Percentiles rank a stretch among this genome's conserved stretches.
Conservation (phyloP, 1,140 invertebrate species). For the Papilio helenus region DNA sequence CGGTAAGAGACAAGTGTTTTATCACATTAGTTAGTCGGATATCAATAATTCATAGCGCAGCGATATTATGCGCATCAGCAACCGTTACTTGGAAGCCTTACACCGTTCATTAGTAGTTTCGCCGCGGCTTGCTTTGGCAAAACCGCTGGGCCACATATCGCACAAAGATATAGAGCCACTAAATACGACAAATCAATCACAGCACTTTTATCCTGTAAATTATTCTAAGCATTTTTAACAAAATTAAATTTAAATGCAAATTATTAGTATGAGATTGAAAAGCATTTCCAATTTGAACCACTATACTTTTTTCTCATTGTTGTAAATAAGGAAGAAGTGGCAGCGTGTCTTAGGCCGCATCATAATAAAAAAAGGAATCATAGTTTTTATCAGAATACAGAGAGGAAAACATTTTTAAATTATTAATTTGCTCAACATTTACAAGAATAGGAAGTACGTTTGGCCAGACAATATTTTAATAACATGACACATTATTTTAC, state of each 20-base stretch:
- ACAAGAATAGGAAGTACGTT: neutral
- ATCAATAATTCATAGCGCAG: constrained; percentile 79
- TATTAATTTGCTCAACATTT: neutral
- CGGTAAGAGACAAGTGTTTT: constrained; percentile 74
- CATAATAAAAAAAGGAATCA: too few relatives aligned
- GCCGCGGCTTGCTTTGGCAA: constrained; percentile 77
- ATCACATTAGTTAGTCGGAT: constrained; percentile 70
- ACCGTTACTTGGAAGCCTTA: constrained; percentile 79
- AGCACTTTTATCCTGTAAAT: neutral
- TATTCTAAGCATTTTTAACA: neutral
- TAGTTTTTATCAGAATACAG: neutral
- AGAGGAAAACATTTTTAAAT: neutral
- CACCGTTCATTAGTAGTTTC: constrained; percentile 78
- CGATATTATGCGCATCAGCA: constrained; percentile 71
- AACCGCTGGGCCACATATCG: constrained; percentile 75
- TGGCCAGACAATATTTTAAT: constrained; percentile 18
- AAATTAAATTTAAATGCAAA: neutral
- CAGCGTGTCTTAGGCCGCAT: too few relatives aligned
- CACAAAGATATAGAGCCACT: constrained; percentile 49
- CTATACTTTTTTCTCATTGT: too few relatives aligned
- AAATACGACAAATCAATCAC: constrained; percentile 40
- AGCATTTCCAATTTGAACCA: too few relatives aligned
- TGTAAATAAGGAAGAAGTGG: too few relatives aligned
- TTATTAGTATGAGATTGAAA: too few relatives aligned
- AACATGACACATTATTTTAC: constrained; percentile 48